Conservation (phyloP, 2,113 vertebrate species). For the Chionodraco myersi region DNA sequence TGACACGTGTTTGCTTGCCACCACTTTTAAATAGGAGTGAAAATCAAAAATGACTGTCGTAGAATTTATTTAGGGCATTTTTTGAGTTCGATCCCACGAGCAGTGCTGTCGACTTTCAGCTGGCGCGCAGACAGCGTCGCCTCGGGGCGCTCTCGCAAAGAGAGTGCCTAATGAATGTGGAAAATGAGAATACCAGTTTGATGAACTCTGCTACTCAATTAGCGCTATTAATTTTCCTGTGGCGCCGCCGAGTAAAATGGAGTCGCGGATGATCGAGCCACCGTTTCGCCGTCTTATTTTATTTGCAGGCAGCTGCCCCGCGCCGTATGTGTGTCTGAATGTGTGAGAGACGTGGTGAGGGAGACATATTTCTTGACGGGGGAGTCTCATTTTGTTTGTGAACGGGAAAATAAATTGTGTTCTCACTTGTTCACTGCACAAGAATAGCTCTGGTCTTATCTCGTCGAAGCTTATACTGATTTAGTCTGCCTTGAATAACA, state of each 20-base stretch:
- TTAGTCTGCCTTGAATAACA: slow-evolving; percentile 58
- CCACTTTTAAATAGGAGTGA: slow-evolving; percentile 2
- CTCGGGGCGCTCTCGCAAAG: slow-evolving; percentile 76
- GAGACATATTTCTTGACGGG: not conserved
- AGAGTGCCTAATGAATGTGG: slow-evolving; percentile 88
- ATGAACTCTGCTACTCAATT: slow-evolving; percentile 92
- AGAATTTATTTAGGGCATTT: slow-evolving; percentile 10
- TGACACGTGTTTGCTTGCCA: not conserved
- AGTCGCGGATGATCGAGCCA: slow-evolving; percentile 84
- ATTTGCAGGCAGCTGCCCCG: slow-evolving; percentile 65
- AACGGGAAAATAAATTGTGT: slow-evolving; percentile 48
- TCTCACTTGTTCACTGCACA: slow-evolving; percentile 45
- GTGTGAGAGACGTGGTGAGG: not conserved
- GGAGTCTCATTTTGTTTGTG: slow-evolving; percentile 59
- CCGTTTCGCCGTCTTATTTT: slow-evolving; percentile 72
- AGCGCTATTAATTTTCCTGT: slow-evolving; percentile 94
- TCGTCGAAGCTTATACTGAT: slow-evolving; percentile 56
- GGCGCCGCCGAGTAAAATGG: slow-evolving; percentile 87
- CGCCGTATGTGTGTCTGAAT: not conserved
- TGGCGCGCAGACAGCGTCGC: slow-evolving; percentile 44
- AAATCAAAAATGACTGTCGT: slow-evolving; percentile 3
- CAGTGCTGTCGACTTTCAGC: slow-evolving; percentile 31
- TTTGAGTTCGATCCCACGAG: slow-evolving; percentile 35
- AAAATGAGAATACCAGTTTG: slow-evolving; percentile 89
- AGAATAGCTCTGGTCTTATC: slow-evolving; percentile 52